Conservation (phyloP, 2,797 vertebrate species). For the Hyperoplus immaculatus region DNA sequence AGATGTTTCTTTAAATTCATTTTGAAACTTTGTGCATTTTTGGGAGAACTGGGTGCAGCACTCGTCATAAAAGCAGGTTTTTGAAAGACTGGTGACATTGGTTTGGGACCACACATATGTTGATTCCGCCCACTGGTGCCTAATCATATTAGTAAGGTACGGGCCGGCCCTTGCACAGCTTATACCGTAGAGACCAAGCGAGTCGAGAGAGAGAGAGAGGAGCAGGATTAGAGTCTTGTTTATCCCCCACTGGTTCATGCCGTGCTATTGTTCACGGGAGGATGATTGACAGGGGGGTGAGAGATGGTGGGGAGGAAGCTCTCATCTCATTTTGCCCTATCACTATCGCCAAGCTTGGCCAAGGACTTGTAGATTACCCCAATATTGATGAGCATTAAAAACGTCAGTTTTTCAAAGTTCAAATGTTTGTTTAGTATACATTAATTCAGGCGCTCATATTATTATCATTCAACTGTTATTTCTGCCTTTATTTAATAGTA, state of each 20-base stretch:
- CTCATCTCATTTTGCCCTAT: constrained; percentile 10
- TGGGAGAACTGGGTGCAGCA: constrained; percentile 11
- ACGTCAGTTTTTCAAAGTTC: no score
- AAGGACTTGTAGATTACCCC: constrained; percentile 1
- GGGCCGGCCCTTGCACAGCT: constrained; percentile 64
- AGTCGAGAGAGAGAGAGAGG: constrained; percentile 55
- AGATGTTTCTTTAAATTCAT: constrained; percentile 17
- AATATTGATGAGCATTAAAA: neutral
- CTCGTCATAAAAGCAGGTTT: constrained; percentile 38
- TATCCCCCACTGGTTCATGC: constrained; percentile 65
- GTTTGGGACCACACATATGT: constrained; percentile 47
- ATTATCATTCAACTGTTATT: neutral
- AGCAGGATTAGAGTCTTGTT: constrained; percentile 79
- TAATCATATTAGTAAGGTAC: constrained; percentile 83
- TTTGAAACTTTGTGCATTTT: constrained; percentile 37
- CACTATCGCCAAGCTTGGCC: neutral
- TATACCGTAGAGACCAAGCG: constrained; percentile 59
- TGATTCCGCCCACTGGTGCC: constrained; percentile 65
- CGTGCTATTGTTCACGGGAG: constrained; percentile 68
- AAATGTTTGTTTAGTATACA: no score
- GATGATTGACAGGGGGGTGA: constrained; percentile 64
- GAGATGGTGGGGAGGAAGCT: constrained; percentile 26
- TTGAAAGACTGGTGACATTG: constrained; percentile 34
- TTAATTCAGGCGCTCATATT: no score
- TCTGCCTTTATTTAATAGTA: neutral